Percentiles rank a stretch among this genome's conserved stretches.
phyloP scores from a whole-genome alignment of 2,888 invertebrate species.

The Deilephila porcellus region DNA sequence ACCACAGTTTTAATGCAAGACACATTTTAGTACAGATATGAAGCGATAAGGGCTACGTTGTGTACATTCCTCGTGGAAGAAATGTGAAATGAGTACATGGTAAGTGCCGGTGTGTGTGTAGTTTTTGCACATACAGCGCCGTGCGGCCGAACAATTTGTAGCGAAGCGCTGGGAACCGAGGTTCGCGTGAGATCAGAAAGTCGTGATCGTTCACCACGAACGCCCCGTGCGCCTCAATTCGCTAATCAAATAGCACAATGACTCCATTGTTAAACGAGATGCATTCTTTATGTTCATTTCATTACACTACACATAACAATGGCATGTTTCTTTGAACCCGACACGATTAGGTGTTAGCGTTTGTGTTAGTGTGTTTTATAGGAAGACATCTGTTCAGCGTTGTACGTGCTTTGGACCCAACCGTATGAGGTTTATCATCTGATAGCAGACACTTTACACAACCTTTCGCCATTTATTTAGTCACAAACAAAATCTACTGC shows the following conservation, averaged over 20 bases:
- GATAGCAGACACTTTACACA: background rate
- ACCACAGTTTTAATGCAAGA: background rate
- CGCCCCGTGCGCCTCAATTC: slow-evolving; percentile 66
- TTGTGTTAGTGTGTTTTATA: background rate
- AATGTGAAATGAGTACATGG: slow-evolving; percentile 30
- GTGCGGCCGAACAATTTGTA: slow-evolving; percentile 62
- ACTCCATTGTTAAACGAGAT: slow-evolving; percentile 67
- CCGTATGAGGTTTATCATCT: background rate
- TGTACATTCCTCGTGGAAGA: slow-evolving; percentile 2
- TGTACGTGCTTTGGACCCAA: background rate
- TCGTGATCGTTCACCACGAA: slow-evolving; percentile 75
- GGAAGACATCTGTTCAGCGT: background rate
- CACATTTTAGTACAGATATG: background rate
- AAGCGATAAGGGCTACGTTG: background rate
- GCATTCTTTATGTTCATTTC: slow-evolving; percentile 63
- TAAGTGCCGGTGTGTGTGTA: slow-evolving; percentile 29
- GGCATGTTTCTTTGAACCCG: slow-evolving; percentile 56
- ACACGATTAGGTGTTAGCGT: slow-evolving; percentile 37
- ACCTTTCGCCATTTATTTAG: too few species aligned
- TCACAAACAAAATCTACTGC: background rate
- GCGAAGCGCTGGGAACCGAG: slow-evolving; percentile 66
- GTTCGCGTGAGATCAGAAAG: slow-evolving; percentile 70
- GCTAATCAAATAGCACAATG: slow-evolving; percentile 74
- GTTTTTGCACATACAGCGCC: slow-evolving; percentile 55
- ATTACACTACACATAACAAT: slow-evolving; percentile 48